These are phyloP conservation scores for Glareola pratincola DNA, from an alignment of 2,113 vertebrate genomes.

Conservation along the genomic window DNA sequence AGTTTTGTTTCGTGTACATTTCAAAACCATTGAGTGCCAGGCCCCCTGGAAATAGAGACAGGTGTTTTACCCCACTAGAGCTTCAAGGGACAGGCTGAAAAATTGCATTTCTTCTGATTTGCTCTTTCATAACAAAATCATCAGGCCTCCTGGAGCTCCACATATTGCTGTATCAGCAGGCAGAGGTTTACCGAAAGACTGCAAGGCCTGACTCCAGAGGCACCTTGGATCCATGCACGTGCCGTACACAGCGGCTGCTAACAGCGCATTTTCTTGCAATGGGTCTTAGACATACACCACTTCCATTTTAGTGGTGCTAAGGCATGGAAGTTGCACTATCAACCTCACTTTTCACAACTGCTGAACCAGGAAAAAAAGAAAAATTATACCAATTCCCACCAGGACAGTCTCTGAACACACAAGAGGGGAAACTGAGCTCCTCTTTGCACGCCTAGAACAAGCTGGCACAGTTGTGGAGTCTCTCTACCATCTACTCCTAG, in stretches of 20 bases:
- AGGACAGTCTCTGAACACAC: neutral
- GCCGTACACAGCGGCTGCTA: fast-evolving
- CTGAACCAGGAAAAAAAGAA: neutral
- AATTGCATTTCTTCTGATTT: neutral
- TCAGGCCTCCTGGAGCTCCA: neutral
- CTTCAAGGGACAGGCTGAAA: neutral
- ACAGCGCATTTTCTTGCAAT: neutral
- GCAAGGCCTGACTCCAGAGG: neutral
- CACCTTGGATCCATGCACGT: neutral
- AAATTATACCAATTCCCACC: neutral
- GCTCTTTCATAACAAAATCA: neutral
- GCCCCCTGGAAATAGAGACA: neutral
- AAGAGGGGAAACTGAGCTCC: neutral
- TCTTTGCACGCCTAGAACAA: neutral
- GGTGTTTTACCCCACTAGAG: neutral
- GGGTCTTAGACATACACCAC: neutral
- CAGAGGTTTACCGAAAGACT: neutral
- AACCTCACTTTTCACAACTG: neutral
- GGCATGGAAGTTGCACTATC: neutral
- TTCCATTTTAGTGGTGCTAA: neutral
- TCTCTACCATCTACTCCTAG: neutral
- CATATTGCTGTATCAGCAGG: neutral
- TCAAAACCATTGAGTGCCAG: neutral
- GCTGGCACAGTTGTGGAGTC: neutral
- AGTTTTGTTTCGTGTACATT: neutral